phyloP scores from a whole-genome alignment of 1,140 invertebrate genomes.

The Dendroctonus valens region DNA sequence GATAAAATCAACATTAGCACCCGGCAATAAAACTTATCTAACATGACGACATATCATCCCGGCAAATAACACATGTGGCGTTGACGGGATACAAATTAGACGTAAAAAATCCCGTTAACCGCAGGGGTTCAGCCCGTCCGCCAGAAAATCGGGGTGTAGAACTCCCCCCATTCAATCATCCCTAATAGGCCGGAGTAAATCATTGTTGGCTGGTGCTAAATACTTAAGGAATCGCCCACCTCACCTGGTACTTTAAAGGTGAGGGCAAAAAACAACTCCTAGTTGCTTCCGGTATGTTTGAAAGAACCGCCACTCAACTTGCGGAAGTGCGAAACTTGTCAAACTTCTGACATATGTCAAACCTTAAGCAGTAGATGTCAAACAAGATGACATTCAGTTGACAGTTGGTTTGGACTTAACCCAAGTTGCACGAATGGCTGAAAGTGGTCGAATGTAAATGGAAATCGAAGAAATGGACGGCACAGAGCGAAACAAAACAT shows the following conservation, averaged over 20 bases:
- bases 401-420: background rate
- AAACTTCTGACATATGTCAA: background rate
- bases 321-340: slow-evolving; percentile 6
- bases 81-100: slow-evolving; percentile 39
- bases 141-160: slow-evolving; percentile 5
- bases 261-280: too few species aligned
- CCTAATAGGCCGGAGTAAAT: too few species aligned
- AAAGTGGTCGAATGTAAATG: background rate
- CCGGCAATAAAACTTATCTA: slow-evolving; percentile 15
- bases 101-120: slow-evolving; percentile 40
- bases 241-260: too few species aligned
- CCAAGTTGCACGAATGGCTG: too few species aligned
- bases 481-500: slow-evolving; percentile 47
- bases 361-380: background rate
- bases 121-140: slow-evolving; percentile 26
- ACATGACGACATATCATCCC: slow-evolving; percentile 30
- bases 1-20: slow-evolving; percentile 19
- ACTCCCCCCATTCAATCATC: slow-evolving; percentile 1
- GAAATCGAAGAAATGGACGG: background rate
- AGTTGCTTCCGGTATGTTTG: too few species aligned
- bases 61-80: slow-evolving; percentile 32
- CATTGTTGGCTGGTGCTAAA: too few species aligned
- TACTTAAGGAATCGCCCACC: too few species aligned
- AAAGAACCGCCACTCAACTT: slow-evolving; percentile 18
- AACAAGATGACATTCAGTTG: background rate